Evolutionary conservation across 1,140 invertebrate genomes (phyloP).

Genomic region (Ladona fulva): DNA sequence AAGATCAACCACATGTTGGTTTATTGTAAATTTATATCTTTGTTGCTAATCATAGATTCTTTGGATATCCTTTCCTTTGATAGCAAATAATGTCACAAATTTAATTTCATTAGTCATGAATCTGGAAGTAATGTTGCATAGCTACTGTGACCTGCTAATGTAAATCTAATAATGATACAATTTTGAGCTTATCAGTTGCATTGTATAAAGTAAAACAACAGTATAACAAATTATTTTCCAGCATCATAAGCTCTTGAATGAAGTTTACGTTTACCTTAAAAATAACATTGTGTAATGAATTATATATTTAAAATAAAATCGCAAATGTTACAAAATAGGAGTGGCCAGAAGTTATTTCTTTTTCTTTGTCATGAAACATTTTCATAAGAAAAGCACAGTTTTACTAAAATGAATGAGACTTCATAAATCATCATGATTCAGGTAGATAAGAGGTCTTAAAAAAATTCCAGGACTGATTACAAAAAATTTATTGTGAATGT

Average conservation of each 20-base stretch:
- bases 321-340: neutral
- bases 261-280: neutral
- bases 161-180: neutral
- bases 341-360: too few relatives aligned
- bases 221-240: neutral
- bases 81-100: neutral
- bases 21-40: too few relatives aligned
- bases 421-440: too few relatives aligned
- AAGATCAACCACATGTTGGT: too few relatives aligned
- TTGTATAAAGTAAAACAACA: neutral
- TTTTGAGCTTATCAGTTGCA: neutral
- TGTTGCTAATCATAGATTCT: too few relatives aligned
- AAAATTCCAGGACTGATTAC: too few relatives aligned
- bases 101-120: neutral
- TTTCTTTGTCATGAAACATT: too few relatives aligned
- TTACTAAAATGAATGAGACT: too few relatives aligned
- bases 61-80: too few relatives aligned
- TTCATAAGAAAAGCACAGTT: too few relatives aligned
- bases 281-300: neutral
- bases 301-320: constrained; percentile 6
- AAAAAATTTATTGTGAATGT: too few relatives aligned
- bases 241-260: neutral
- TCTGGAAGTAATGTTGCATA: constrained; percentile 1
- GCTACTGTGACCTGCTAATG: constrained; percentile 5
- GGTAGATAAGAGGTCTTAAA: too few relatives aligned